Evolutionary conservation across 2,888 invertebrate species (phyloP).

Genomic region (Spialia ferax): DNA sequence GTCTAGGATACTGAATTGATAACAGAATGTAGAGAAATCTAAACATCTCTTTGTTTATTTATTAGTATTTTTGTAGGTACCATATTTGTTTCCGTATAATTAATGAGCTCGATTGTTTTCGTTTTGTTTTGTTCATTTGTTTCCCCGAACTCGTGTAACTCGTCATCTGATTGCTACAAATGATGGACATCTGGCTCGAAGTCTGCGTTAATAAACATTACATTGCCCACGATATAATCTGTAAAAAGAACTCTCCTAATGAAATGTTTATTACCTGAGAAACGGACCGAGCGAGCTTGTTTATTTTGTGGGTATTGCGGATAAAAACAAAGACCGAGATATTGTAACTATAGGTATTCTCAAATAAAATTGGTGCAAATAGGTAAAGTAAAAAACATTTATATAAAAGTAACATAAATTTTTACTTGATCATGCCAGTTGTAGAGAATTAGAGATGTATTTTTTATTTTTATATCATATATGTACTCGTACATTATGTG

Average conservation of each 20-base stretch:
- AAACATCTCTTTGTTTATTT: neutral
- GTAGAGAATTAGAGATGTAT: too few species aligned
- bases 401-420: too few species aligned
- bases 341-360: too few species aligned
- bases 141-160: slow-evolving; percentile 26
- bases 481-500: too few species aligned
- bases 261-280: slow-evolving; percentile 12
- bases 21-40: neutral
- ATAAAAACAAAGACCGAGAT: neutral
- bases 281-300: neutral
- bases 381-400: too few species aligned
- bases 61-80: neutral
- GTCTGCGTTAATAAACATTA: slow-evolving; percentile 22
- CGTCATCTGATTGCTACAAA: slow-evolving; percentile 32
- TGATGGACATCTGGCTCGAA: slow-evolving; percentile 37
- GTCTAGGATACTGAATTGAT: too few species aligned
- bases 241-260: slow-evolving; percentile 30
- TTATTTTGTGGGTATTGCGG: neutral
- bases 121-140: slow-evolving; percentile 28
- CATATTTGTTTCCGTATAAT: slow-evolving; percentile 11
- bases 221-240: slow-evolving; percentile 10
- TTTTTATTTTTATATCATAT: too few species aligned
- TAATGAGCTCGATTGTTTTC: slow-evolving; percentile 23
- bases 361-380: too few species aligned
- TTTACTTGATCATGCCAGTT: neutral